Percentiles rank a stretch among this genome's conserved stretches.
Evolutionary conservation across 2,888 invertebrate species (phyloP).

Genomic region (Drosophila ezoana): DNA sequence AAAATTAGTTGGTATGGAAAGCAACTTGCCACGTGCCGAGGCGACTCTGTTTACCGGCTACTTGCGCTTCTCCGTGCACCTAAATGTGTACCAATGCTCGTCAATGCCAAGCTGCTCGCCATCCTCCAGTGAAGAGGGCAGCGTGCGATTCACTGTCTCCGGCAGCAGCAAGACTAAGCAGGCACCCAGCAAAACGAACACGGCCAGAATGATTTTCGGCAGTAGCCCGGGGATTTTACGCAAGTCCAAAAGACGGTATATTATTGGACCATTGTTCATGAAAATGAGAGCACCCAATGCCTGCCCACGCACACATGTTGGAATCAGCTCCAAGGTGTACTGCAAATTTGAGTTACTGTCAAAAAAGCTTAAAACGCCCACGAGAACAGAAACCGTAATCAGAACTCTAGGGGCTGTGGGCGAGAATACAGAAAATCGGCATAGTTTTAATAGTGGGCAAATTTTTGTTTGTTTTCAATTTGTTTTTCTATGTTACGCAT

Average conservation of each 20-base stretch:
- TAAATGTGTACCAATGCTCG: slow-evolving; percentile 86
- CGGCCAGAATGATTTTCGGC: slow-evolving; percentile 86
- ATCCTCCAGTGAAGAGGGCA: slow-evolving; percentile 87
- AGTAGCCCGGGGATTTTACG: slow-evolving; percentile 83
- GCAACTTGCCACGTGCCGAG: slow-evolving; percentile 28
- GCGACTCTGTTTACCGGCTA: slow-evolving; percentile 66
- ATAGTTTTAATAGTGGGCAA: no score
- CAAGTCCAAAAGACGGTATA: slow-evolving; percentile 84
- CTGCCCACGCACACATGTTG: slow-evolving; percentile 88
- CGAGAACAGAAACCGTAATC: no score
- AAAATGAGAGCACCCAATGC: slow-evolving; percentile 88
- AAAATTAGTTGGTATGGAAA: slow-evolving; percentile 36
- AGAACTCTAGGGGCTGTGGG: slow-evolving; percentile 81
- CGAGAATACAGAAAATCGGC: not conserved
- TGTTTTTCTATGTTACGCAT: no score
- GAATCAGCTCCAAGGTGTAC: slow-evolving; percentile 88
- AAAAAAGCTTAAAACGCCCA: slow-evolving; percentile 87
- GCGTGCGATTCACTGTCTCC: slow-evolving; percentile 86
- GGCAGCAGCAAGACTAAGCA: slow-evolving; percentile 86
- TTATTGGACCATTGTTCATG: slow-evolving; percentile 85
- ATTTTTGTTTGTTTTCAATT: no score
- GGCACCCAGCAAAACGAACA: slow-evolving; percentile 85
- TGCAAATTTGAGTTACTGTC: slow-evolving; percentile 88
- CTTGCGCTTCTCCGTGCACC: slow-evolving; percentile 73
- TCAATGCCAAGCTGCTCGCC: slow-evolving; percentile 87